Evolutionary conservation across 2,113 vertebrate species (phyloP), one percentile per base, ranked within the genome.

Genomic region (Parus major): DNA sequence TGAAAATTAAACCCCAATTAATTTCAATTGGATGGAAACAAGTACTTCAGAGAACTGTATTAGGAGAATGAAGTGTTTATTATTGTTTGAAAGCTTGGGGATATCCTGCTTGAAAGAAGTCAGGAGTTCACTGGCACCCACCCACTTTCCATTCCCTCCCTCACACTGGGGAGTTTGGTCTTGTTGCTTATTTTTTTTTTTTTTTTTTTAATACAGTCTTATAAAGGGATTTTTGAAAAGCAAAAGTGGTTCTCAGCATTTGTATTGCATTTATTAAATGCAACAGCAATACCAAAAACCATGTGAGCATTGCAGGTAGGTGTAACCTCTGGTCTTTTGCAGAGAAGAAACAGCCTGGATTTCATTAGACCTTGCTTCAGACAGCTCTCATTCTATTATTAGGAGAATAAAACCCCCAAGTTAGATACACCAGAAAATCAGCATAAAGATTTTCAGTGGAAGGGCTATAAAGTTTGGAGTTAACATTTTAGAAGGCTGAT

Each of bases 1-100:
- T 83, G 82, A 64, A 90, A 90, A 85, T 90, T 69, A 94, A 91
- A 92, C 36, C 33, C 35, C 61, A 93, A 82, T 95, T 95, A 92
- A 92, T 93, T 94, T 88, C 85, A 60, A 10, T 56, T 90, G 65
- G 69, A 86, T 77, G 86, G 90, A 92, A 93, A 73, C 65, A 72
- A 36, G 59, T 63, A 70, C 82, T 95, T 95, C 64, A 85, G 71
- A 82, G 81, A 73, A 27, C 64, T 63, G 57, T 44, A n/a, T 90
- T 78, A 86, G 72, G 35, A 77, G 72, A 64, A 69, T 12, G 61
- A 83, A 76, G 56, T 10, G 1, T 95, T 95, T 92, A 72, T 96
- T 93, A 31, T 78, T 92, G 23, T 84, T 81, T 88, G 64, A 88
- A 92, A 78, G 55, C 88, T 86, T 44, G 49, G 73, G 63, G 77